Evolutionary conservation across 2,888 invertebrate species (phyloP), one percentile per base, ranked within the genome.

Genomic region (Drosophila neoperkinsi): DNA sequence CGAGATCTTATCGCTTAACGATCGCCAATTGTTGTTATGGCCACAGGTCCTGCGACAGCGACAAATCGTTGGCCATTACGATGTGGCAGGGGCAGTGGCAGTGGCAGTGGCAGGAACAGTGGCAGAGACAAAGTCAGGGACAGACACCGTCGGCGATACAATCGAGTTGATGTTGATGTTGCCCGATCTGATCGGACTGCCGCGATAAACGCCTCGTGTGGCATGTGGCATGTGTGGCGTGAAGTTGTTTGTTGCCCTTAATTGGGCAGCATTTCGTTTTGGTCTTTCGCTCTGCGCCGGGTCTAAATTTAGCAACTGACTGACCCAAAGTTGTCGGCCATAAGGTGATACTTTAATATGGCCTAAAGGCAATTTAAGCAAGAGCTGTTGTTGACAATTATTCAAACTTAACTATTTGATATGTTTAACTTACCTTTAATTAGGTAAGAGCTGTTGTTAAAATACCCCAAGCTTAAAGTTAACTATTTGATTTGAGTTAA

Each of bases 51-150:
- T 84, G 64, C 73, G 91, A 91, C 91, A 91, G 80, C 91, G 92
- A 91, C 92, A 91, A 91, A 91, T 91, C 91, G 88, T 80, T 83
- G 80, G 83, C 81, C 86, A 91, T 91, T 91, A 92, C 91, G 86
- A 80, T 79, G 74, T 67, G 25, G 30, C 21, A 30, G 58, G 55
- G 66, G 59, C 21, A 30, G 59, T 52, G 66, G 59, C 21, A 30
- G 59, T 52, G 66, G 59, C 31, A 13, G 49, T 46, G 51, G 51
- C 36, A 28, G 53, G 33, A n/a, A 34, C 53, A 55, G 33, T 6
- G 50, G 28, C 16, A 49, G 46, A n/a, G 21, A 33, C 38, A 43
- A 31, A 28, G 50, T 10, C 43, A 21, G 41, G 16, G 49, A 53
- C 61, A 30, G 31, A 61, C 49, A 72, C 56, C 67, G 53, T 58